Percentiles rank a stretch among this genome's conserved stretches.
These are phyloP conservation scores for Phengaris alcon DNA, from an alignment of 2,888 invertebrate species.

Conservation along the genomic window DNA sequence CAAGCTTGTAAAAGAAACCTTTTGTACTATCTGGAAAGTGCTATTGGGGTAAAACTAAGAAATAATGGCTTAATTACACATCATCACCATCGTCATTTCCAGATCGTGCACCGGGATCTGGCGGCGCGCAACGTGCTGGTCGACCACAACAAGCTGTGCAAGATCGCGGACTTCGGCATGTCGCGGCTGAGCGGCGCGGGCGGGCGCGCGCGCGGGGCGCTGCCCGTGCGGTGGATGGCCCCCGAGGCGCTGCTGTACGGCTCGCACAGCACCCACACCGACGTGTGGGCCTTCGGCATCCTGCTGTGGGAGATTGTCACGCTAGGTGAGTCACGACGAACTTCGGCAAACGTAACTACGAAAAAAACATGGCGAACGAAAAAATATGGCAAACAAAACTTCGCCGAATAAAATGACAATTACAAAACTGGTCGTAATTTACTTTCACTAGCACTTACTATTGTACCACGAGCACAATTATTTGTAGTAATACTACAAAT, in stretches of 20 bases:
- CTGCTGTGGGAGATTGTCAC: conserved; percentile 93
- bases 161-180: conserved; percentile 94
- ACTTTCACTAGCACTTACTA: no score
- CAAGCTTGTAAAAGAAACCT: no score
- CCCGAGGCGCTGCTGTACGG: conserved; percentile 89
- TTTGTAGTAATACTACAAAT: no score
- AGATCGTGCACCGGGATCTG: conserved; percentile 92
- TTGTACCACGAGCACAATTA: no score
- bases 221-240: conserved; percentile 91
- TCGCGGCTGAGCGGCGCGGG: conserved; percentile 81
- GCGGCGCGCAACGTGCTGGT: conserved; percentile 91
- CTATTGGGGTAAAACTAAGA: no score
- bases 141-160: conserved; percentile 91
- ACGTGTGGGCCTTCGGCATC: conserved; percentile 93
- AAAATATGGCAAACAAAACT: no score
- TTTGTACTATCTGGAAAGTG: no score
- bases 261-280: conserved; percentile 88
- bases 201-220: conserved; percentile 75
- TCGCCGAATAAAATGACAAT: no score
- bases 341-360: no score
- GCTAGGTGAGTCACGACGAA: conserved; percentile 75
- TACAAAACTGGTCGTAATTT: no score
- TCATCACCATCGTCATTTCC: conserved; percentile 42
- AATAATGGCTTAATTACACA: no score
- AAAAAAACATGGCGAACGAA: no score